Percentiles rank a stretch among this genome's conserved stretches.
Evolutionary conservation across 2,113 vertebrate species (phyloP).

Genomic region (Struthio camelus): DNA sequence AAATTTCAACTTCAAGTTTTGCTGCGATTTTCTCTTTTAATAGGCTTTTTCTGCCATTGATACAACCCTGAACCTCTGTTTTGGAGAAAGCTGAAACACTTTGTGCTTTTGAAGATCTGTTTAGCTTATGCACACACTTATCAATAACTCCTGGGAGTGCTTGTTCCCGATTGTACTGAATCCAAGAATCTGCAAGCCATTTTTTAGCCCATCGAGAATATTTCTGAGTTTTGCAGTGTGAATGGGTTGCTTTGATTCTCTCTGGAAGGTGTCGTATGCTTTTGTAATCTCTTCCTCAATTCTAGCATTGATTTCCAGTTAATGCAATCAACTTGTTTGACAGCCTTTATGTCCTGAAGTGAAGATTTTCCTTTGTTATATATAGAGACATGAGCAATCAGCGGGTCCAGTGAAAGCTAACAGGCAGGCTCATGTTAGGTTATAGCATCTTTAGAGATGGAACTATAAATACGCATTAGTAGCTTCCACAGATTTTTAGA

Average conservation of each 20-base stretch:
- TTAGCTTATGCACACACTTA: not conserved
- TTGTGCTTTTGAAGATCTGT: not conserved
- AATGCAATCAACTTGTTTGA: not conserved
- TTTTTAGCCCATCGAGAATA: not conserved
- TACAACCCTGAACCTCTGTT: not conserved
- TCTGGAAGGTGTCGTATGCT: not conserved
- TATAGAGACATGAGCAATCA: not conserved
- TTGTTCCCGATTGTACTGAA: not conserved
- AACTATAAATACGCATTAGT: not conserved
- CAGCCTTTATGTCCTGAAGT: not conserved
- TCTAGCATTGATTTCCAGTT: not conserved
- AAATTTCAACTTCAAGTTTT: not conserved
- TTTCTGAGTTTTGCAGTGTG: not conserved
- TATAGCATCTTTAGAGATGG: not conserved
- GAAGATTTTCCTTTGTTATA: not conserved
- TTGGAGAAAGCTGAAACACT: not conserved
- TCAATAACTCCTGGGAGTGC: not conserved
- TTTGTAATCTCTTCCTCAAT: not conserved
- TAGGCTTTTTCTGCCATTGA: not conserved
- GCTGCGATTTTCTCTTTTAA: not conserved
- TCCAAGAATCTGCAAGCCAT: not conserved
- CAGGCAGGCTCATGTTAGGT: not conserved
- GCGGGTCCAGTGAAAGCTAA: not conserved
- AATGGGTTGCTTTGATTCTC: not conserved
- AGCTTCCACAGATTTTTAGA: not conserved